These are phyloP conservation scores for Meda fulgida DNA, from an alignment of 2,797 vertebrate genomes.

Conservation along the genomic window DNA sequence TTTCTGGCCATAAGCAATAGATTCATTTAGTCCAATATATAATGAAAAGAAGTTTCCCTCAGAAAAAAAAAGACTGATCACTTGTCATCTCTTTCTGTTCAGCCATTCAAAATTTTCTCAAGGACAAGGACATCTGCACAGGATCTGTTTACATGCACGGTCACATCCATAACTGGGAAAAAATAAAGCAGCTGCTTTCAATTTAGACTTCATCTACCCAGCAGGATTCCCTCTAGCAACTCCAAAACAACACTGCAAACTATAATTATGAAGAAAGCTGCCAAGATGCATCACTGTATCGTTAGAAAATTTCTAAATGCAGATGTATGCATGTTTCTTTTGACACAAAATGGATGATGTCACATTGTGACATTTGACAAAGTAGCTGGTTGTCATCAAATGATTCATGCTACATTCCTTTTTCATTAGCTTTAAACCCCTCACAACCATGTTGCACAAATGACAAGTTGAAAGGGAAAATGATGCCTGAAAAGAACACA, in stretches of 20 bases:
- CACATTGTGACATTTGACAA: constrained; percentile 5
- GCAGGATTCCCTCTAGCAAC: constrained; percentile 21
- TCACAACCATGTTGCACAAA: not conserved
- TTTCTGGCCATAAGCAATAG: not conserved
- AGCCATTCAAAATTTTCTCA: constrained; percentile 1
- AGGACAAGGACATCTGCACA: constrained; percentile 41
- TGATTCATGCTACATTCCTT: not conserved
- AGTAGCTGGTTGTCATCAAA: not conserved
- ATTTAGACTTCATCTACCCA: constrained; percentile 57
- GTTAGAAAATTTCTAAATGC: not conserved
- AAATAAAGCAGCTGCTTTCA: constrained; percentile 71
- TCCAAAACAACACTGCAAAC: constrained; percentile 28
- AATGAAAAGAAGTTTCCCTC: not conserved
- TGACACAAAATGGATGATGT: not conserved
- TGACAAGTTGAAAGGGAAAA: not conserved
- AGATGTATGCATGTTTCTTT: not conserved
- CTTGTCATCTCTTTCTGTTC: not conserved
- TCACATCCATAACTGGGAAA: constrained; percentile 50
- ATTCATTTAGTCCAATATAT: not conserved
- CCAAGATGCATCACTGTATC: constrained; percentile 10
- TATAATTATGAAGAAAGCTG: not conserved
- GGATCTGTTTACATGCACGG: constrained; percentile 54
- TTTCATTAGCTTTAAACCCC: not conserved
- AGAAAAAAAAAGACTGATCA: not conserved
- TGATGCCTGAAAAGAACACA: not conserved